These are phyloP conservation scores for Acanthacorydalis orientalis DNA, from an alignment of 2,888 invertebrate genomes.

Conservation along the genomic window DNA sequence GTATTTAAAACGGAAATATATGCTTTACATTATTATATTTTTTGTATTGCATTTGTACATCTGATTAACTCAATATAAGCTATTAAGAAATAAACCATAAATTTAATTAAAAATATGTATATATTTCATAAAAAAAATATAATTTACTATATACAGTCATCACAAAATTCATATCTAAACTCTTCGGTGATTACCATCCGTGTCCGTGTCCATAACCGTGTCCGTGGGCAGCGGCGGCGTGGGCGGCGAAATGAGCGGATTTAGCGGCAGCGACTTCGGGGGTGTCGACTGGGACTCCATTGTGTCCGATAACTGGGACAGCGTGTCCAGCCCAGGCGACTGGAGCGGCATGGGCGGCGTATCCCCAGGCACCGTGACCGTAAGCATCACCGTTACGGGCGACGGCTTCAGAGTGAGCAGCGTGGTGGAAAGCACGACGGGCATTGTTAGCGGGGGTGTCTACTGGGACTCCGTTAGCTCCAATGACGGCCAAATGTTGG, in stretches of 20 bases:
- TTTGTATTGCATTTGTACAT: too few relatives aligned
- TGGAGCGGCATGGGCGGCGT: conserved; percentile 2
- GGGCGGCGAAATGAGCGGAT: conserved; percentile 3
- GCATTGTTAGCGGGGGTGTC: conserved; percentile 33
- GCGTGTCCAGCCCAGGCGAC: conserved; percentile 20
- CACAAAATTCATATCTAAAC: too few relatives aligned
- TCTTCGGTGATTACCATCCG: too few relatives aligned
- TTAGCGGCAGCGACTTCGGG: conserved; percentile 9
- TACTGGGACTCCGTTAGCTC: conserved; percentile 25
- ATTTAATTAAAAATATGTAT: too few relatives aligned
- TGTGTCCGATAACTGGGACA: conserved; percentile 17
- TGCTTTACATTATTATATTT: too few relatives aligned
- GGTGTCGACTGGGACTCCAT: conserved; percentile 20
- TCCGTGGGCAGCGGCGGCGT: background rate
- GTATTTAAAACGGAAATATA: too few relatives aligned
- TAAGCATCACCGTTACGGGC: conserved; percentile 18
- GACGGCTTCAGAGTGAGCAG: conserved; percentile 31
- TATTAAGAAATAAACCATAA: too few relatives aligned
- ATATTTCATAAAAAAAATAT: too few relatives aligned
- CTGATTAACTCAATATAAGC: too few relatives aligned
- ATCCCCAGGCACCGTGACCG: background rate
- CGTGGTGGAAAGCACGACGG: conserved; percentile 33
- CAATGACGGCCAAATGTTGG: conserved; percentile 4
- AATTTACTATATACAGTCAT: too few relatives aligned
- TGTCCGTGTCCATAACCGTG: background rate